Evolutionary conservation across 37 sponge, comb jelly and placozoan species (phyloP).

Genomic region (Spongia lamella): DNA sequence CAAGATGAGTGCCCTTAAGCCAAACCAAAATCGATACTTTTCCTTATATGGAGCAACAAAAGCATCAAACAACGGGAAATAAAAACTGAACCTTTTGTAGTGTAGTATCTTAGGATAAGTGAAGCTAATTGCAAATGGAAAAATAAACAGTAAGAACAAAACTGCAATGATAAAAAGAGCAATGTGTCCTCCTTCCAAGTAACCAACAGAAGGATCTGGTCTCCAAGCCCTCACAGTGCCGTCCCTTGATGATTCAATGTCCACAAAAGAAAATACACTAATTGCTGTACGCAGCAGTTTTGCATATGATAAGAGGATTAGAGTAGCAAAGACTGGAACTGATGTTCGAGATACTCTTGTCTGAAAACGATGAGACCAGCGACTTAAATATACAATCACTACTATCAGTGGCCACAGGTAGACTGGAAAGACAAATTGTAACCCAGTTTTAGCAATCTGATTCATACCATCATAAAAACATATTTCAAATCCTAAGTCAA

Average conservation of each 20-base stretch:
- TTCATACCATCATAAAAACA: too few species aligned
- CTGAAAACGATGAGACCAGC: too few species aligned
- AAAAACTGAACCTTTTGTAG: neutral
- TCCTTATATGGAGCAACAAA: slow-evolving; percentile 43
- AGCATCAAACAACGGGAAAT: slow-evolving; percentile 35
- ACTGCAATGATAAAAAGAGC: slow-evolving; percentile 17
- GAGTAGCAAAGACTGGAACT: slow-evolving; percentile 43
- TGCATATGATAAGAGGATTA: slow-evolving; percentile 39
- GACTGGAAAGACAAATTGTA: too few species aligned
- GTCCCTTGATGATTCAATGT: neutral
- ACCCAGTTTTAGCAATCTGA: too few species aligned
- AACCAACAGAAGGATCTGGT: slow-evolving; percentile 24
- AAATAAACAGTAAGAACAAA: slow-evolving; percentile 19
- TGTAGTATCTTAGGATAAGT: slow-evolving; percentile 12
- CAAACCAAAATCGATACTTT: slow-evolving; percentile 52
- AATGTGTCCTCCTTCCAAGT: neutral
- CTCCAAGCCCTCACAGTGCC: slow-evolving; percentile 17
- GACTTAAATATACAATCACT: too few species aligned
- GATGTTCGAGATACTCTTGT: neutral
- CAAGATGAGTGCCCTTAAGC: slow-evolving; percentile 7
- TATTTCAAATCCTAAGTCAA: too few species aligned
- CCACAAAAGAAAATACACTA: slow-evolving; percentile 20
- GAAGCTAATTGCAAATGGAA: slow-evolving; percentile 18
- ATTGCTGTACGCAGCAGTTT: slow-evolving; percentile 41
- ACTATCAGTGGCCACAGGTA: too few species aligned